Evolutionary conservation across 1,140 invertebrate genomes (phyloP), one percentile per base, ranked within the genome.

Genomic region (Drosophila insularis): DNA sequence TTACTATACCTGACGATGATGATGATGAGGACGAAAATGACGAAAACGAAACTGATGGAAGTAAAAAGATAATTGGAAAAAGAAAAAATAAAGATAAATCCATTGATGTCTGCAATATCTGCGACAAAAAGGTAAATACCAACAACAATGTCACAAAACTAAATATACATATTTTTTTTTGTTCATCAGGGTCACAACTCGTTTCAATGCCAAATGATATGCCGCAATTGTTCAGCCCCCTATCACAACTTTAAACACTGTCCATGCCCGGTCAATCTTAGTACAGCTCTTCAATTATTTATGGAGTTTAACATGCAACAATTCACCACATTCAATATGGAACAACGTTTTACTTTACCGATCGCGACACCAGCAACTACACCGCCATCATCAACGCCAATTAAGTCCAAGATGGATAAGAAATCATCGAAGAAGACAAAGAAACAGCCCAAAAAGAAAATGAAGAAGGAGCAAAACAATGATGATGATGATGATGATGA

Each of bases 281-380:
- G 71, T 23, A 80, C 80, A 32, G 81, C 85, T 14, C 37, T 91
- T 55, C 89, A 90, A 56, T 50, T 74, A 2, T 90, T 80, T 35
- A 80, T 91, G 74, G 89, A 91, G 55, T 91, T 89, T 40, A 82
- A 62, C n/a, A 90, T 89, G 89, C 76, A 86, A 19, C 89, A 91
- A 56, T 61, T 91, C 39, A 31, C 68, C n/a, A 40, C 54, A 2
- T 90, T 81, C 21, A 71, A 80, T 55, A 53, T 68, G 11, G 89
- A 90, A 0, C 78, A 74, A 43, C 64, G 77, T 2, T 80, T 90
- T 54, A 6, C 43, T 2, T 80, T 89, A 59, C 79, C 84, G 4
- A 2, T 2, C 1, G 73, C 62, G 14, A 77, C 62, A 6, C 11
- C 63, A 11, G 23, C 59, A 0, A 3, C 53, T 4, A 17, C 67